phyloP scores from a whole-genome alignment of 2,797 vertebrate species.

The Steatocranus sp. region DNA sequence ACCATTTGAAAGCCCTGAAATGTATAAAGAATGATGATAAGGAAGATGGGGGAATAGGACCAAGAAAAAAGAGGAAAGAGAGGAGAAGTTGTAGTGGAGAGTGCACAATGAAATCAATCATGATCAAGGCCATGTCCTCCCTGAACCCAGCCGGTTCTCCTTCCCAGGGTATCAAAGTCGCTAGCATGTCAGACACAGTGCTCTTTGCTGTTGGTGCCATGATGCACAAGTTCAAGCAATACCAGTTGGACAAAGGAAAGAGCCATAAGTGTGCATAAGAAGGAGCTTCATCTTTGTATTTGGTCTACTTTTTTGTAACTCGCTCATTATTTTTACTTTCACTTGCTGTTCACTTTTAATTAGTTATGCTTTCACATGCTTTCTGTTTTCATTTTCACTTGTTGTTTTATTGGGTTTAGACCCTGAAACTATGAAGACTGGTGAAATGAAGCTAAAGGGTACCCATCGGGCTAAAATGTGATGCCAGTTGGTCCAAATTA shows the following conservation, averaged over 20 bases:
- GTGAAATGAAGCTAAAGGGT: background rate
- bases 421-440: background rate
- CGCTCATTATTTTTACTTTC: background rate
- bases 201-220: background rate
- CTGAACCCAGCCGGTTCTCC: background rate
- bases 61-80: background rate
- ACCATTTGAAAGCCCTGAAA: conserved; percentile 15
- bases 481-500: background rate
- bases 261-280: background rate
- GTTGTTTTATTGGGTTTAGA: background rate
- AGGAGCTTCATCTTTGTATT: background rate
- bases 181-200: background rate
- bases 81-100: background rate
- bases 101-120: conserved; percentile 27
- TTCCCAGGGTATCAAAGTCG: background rate
- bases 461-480: background rate
- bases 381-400: background rate
- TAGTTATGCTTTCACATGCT: background rate
- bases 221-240: background rate
- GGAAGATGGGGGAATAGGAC: background rate
- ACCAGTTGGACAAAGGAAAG: background rate
- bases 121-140: conserved; percentile 37
- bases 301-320: background rate
- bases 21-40: conserved; percentile 1
- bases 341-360: background rate